Evolutionary conservation across 2,888 invertebrate species (phyloP).

Genomic region (Synanthedon myopaeformis): DNA sequence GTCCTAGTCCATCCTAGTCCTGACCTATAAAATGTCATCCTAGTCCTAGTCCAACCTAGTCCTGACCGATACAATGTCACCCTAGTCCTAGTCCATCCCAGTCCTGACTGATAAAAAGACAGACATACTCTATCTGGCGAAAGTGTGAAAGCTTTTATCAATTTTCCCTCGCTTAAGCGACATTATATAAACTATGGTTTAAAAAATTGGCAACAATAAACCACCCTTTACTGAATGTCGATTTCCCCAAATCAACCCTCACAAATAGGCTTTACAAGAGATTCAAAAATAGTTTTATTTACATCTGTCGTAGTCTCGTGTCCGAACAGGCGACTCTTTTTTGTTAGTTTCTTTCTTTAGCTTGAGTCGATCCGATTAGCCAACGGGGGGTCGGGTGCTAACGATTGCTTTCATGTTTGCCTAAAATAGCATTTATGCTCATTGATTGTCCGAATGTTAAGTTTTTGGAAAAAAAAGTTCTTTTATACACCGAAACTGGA

Average conservation of each 20-base stretch:
- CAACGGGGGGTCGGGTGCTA: conserved; percentile 55
- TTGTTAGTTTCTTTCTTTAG: conserved; percentile 22
- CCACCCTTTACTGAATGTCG: conserved; percentile 27
- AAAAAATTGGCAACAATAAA: conserved; percentile 8
- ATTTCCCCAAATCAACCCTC: conserved; percentile 33
- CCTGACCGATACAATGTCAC: too few species aligned
- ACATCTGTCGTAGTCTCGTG: conserved; percentile 63
- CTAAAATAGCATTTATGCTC: conserved; percentile 33
- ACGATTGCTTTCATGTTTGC: conserved; percentile 50
- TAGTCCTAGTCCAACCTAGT: too few species aligned
- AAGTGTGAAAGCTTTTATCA: too few species aligned
- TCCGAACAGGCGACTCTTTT: conserved; percentile 37
- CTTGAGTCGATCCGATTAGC: conserved; percentile 56
- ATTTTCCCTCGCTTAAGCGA: too few species aligned
- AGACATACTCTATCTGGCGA: too few species aligned
- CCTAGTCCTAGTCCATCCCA: too few species aligned
- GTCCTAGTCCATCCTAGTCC: too few species aligned
- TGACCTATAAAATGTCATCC: too few species aligned
- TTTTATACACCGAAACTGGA: conserved; percentile 40
- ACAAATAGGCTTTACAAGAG: conserved; percentile 41
- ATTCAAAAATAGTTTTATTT: conserved; percentile 39
- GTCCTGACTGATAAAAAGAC: too few species aligned
- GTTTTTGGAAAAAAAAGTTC: conserved; percentile 46
- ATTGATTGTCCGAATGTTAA: conserved; percentile 61
- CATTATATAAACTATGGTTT: neutral